These are phyloP conservation scores for Acanthurus leucopareius DNA, from an alignment of 2,797 vertebrate genomes.

Conservation along the genomic window DNA sequence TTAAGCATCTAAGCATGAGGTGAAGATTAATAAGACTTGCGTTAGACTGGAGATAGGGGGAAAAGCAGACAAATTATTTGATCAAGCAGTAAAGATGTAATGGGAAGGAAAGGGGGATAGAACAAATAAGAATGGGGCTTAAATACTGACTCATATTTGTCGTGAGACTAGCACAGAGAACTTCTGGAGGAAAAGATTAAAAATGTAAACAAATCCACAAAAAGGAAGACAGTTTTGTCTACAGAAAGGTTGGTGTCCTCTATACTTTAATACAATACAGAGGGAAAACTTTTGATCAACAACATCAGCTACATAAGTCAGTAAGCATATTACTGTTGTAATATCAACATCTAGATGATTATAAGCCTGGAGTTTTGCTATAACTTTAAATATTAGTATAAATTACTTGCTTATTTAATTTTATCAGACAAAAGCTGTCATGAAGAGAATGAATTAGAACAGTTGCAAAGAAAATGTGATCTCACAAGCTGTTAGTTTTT, in stretches of 20 bases:
- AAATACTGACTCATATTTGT: too few species aligned
- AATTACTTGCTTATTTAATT: not conserved
- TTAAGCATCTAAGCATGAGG: not conserved
- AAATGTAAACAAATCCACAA: too few species aligned
- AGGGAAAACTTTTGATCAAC: not conserved
- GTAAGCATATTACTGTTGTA: not conserved
- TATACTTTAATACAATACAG: not conserved
- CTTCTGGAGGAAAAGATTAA: too few species aligned
- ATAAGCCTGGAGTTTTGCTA: not conserved
- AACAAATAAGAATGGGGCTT: not conserved
- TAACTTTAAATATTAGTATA: not conserved
- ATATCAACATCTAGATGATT: not conserved
- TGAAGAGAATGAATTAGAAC: not conserved
- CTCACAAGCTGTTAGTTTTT: not conserved
- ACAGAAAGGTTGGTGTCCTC: too few species aligned
- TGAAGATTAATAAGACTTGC: not conserved
- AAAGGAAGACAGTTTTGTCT: too few species aligned
- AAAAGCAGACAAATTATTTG: too few species aligned
- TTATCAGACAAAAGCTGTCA: not conserved
- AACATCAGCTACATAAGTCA: not conserved
- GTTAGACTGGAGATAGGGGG: too few species aligned
- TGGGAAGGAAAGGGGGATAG: too few species aligned
- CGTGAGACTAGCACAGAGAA: too few species aligned
- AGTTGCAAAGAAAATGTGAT: not conserved
- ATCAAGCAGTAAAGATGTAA: too few species aligned